Base-by-base conservation (phyloP, 1,140 invertebrate genomes). In the Euura saliciscinereae region DNA sequence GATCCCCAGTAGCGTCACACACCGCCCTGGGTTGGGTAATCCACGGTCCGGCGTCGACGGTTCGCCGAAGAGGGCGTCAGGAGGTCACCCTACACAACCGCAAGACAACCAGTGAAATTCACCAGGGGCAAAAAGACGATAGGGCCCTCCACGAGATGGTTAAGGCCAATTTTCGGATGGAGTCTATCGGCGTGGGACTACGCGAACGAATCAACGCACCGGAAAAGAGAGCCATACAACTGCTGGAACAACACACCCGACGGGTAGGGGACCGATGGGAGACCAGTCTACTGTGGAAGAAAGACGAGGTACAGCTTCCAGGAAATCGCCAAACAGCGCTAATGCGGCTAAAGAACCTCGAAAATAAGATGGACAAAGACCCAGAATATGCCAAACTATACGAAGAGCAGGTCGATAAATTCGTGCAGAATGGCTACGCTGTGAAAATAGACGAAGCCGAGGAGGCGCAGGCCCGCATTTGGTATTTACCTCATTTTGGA, bases 401-500 rank as follows among this genome's bases (percentile, higher is more conserved):
- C 11, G 11, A 13, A 42, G 13, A 43, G 43, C 1, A 13, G 5
- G 11, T 67, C 1, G 66, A 67, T 6, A 67, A 11, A 51, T 51
- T 51, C 46, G 6, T 51, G 11, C 11, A 6, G 6, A 51, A 7
- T 6, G 46, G 46, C 6, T 51, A 6, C 6, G 46, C 46, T 6
- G 11, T 6, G 11, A 51, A 67, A 13, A 67, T 28, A 6, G n/a
- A 7, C 66, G n/a, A n/a, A n/a, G 43, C 6, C 6, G 8, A 42
- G 6, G n/a, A 6, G 43, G 43, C 6, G 6, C 6, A 8, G 8
- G n/a, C 44, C 10, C 45, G 72, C 11, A 11, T 69, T 0, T 78
- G 77, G 73, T 82, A 82, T 66, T 44, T 82, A 5, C 80, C 80
- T 11, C 79, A 82, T 65, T 83, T 84, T 66, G 78, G 71, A 0